A percentile compares a stretch with the other conserved stretches of the same genome.
phyloP scores from a whole-genome alignment of 2,797 vertebrate species.

The Ceyx erithaca region DNA sequence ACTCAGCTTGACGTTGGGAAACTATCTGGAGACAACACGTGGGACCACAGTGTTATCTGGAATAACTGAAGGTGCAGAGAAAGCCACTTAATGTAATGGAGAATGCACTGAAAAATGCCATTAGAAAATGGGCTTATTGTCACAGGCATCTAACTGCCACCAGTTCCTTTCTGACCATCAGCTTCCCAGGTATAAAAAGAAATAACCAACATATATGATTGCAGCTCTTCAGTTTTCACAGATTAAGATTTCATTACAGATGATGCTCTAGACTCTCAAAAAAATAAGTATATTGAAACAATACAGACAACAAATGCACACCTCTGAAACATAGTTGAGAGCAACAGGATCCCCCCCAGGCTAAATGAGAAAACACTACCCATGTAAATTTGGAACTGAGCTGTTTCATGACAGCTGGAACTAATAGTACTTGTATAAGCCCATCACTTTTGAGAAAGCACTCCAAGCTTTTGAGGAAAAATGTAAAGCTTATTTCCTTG shows the following conservation, averaged over 20 bases:
- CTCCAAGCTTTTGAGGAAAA: background rate
- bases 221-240: background rate
- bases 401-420: background rate
- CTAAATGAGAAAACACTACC: background rate
- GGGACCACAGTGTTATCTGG: background rate
- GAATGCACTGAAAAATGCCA: rapidly evolving
- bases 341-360: background rate
- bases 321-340: background rate
- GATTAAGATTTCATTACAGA: background rate
- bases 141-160: background rate
- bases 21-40: background rate
- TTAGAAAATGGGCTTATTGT: background rate
- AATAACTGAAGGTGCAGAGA: background rate
- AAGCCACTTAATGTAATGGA: background rate
- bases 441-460: background rate
- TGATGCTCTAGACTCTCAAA: background rate
- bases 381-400: background rate
- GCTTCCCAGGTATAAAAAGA: background rate
- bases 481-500: background rate
- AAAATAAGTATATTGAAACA: background rate
- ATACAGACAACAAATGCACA: background rate
- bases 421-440: background rate
- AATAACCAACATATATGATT: background rate
- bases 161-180: background rate
- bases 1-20: background rate